These are phyloP conservation scores for Dolichallabes microphthalmus DNA, from an alignment of 2,113 vertebrate species.

Conservation along the genomic window DNA sequence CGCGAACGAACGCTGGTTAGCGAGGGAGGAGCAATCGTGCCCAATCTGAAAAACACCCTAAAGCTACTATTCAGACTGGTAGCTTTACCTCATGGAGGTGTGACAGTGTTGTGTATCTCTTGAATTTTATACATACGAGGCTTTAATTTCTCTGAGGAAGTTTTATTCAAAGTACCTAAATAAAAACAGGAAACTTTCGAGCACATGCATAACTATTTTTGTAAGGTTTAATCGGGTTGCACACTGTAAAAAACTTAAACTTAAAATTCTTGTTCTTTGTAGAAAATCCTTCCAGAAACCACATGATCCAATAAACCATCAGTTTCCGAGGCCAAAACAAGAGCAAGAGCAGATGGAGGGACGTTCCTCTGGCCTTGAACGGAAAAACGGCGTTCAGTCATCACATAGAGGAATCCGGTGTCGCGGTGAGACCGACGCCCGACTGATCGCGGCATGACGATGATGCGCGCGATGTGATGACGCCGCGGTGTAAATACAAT, in stretches of 20 bases:
- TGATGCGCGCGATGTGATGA: background rate
- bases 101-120: too few relatives aligned
- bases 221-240: background rate
- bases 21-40: too few relatives aligned
- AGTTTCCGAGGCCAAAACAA: constrained; percentile 24
- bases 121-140: too few relatives aligned
- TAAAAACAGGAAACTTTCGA: too few relatives aligned
- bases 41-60: too few relatives aligned
- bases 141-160: too few relatives aligned
- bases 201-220: background rate
- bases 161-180: too few relatives aligned
- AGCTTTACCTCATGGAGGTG: too few relatives aligned
- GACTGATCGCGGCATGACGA: background rate
- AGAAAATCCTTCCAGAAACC: background rate
- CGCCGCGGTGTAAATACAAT: background rate
- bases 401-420: background rate
- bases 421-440: background rate
- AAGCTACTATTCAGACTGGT: too few relatives aligned
- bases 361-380: constrained; percentile 1
- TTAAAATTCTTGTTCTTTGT: background rate
- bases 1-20: too few relatives aligned
- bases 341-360: constrained; percentile 25
- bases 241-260: background rate
- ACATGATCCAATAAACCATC: constrained; percentile 24
- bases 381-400: constrained; percentile 15